phyloP scores from a whole-genome alignment of 2,113 vertebrate species.

The Chrysemys picta region DNA sequence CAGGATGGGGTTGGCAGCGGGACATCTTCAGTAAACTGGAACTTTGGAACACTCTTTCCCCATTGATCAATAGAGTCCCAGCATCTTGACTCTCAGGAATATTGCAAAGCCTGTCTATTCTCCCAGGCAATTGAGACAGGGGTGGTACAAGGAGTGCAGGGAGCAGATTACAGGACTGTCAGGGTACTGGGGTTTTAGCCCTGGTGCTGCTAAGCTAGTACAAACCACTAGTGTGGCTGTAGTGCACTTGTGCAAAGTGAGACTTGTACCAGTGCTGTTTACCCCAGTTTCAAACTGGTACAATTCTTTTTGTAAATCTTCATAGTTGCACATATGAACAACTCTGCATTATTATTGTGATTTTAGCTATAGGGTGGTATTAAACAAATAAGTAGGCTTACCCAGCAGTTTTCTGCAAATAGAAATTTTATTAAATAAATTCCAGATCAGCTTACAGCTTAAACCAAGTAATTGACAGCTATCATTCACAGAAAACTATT shows the following conservation, averaged over 20 bases:
- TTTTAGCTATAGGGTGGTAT: constrained; percentile 26
- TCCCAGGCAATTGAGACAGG: background rate
- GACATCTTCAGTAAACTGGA: background rate
- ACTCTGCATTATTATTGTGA: background rate
- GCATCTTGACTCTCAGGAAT: background rate
- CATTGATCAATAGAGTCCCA: rapidly evolving
- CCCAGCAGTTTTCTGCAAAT: constrained; percentile 77
- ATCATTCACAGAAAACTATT: constrained; percentile 74
- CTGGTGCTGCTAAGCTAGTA: background rate
- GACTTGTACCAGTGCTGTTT: rapidly evolving
- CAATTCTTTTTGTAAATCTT: background rate
- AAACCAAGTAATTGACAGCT: constrained; percentile 58
- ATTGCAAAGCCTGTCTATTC: background rate
- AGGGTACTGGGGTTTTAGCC: background rate
- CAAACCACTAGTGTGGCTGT: background rate
- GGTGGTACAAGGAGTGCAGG: background rate
- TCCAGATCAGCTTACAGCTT: constrained; percentile 84
- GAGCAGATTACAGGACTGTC: background rate
- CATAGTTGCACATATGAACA: background rate
- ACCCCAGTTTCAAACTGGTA: background rate
- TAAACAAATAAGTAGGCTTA: constrained; percentile 51
- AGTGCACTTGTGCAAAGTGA: rapidly evolving
- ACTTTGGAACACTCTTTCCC: background rate
- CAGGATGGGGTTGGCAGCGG: background rate
- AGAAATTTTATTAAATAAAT: constrained; percentile 85